Percentiles rank a stretch among this genome's conserved stretches.
Evolutionary conservation across 2,797 vertebrate genomes (phyloP).

Genomic region (Natrix natrix): DNA sequence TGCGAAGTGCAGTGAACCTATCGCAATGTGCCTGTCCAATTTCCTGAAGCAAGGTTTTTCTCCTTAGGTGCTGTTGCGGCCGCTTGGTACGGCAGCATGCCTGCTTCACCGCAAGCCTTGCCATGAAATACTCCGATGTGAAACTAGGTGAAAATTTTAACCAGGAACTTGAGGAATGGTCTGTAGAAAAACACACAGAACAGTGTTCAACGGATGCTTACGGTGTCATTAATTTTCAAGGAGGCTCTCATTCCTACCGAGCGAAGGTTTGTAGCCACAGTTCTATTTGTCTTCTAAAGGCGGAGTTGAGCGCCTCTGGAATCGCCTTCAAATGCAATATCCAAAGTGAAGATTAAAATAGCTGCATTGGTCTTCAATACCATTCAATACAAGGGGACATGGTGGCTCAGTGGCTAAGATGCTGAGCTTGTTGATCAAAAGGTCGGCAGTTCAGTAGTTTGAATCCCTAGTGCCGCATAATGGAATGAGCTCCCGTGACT

Average conservation of each 20-base stretch:
- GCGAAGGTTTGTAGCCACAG: conserved; percentile 83
- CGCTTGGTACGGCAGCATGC: conserved; percentile 95
- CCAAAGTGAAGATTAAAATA: background rate
- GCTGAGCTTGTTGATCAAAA: too few relatives aligned
- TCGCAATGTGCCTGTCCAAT: background rate
- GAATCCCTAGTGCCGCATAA: too few relatives aligned
- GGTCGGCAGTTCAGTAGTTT: too few relatives aligned
- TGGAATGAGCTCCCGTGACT: too few relatives aligned
- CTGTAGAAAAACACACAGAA: conserved; percentile 97
- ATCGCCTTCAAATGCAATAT: background rate
- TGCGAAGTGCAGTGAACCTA: background rate
- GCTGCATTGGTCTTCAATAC: background rate
- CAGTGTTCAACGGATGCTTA: conserved; percentile 93
- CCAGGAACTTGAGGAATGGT: conserved; percentile 88
- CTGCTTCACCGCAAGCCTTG: conserved; percentile 94
- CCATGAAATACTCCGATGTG: conserved; percentile 94
- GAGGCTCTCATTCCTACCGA: conserved; percentile 97
- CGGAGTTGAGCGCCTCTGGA: background rate
- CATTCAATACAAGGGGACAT: too few relatives aligned
- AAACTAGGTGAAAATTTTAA: conserved; percentile 86
- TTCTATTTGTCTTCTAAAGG: background rate
- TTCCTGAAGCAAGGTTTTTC: background rate
- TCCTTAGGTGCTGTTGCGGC: conserved; percentile 91
- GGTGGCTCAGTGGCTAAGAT: too few relatives aligned
- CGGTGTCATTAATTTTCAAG: conserved; percentile 98